Percentiles rank a stretch among this genome's conserved stretches.
phyloP scores from a whole-genome alignment of 2,888 invertebrate genomes.

The Reticulitermes lucifugus region DNA sequence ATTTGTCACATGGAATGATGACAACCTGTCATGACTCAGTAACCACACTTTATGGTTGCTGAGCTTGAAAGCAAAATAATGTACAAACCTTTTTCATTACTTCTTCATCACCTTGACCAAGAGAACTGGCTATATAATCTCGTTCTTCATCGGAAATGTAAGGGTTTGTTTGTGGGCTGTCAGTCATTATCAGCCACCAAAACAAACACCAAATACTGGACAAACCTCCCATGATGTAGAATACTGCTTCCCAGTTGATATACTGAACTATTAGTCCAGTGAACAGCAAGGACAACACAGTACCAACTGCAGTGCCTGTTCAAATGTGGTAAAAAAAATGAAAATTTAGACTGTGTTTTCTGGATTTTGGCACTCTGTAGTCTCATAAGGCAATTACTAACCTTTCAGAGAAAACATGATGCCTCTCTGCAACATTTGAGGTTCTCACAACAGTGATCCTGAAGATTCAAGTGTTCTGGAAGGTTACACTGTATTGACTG shows the following conservation, averaged over 20 bases:
- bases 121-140: slow-evolving; percentile 72
- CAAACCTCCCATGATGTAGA: slow-evolving; percentile 83
- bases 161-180: slow-evolving; percentile 75
- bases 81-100: not conserved
- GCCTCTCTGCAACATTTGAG: no score
- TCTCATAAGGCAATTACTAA: no score
- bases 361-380: no score
- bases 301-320: slow-evolving; percentile 88
- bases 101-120: slow-evolving; percentile 61
- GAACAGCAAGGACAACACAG: slow-evolving; percentile 82
- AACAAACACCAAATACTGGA: slow-evolving; percentile 80
- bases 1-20: no score
- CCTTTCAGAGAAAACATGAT: no score
- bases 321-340: slow-evolving; percentile 56
- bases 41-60: no score
- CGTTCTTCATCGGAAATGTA: slow-evolving; percentile 77
- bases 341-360: no score
- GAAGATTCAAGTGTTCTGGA: no score
- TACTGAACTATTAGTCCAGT: slow-evolving; percentile 79
- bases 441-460: no score
- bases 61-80: no score
- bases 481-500: no score
- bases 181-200: slow-evolving; percentile 77
- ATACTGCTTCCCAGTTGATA: slow-evolving; percentile 83
- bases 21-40: no score